phyloP scores from a whole-genome alignment of 2,797 vertebrate genomes.

The Gobio occitaniae region DNA sequence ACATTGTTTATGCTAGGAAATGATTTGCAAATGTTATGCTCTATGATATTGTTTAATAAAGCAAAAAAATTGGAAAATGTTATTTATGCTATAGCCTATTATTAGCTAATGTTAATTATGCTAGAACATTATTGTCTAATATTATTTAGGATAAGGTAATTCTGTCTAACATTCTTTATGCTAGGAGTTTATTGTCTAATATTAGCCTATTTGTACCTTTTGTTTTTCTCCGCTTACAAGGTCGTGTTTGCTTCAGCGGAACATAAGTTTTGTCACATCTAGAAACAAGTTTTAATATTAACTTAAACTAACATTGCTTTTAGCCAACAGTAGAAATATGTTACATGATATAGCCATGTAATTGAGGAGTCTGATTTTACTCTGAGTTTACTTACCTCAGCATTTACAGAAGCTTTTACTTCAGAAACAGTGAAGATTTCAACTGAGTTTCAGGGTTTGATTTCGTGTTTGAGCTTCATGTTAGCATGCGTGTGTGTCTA shows the following conservation, averaged over 20 bases:
- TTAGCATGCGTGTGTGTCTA: slow-evolving; percentile 26
- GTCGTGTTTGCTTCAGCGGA: neutral
- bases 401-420: neutral
- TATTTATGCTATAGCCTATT: neutral
- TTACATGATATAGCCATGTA: neutral
- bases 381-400: neutral
- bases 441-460: slow-evolving; percentile 2
- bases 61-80: neutral
- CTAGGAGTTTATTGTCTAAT: neutral
- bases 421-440: slow-evolving; percentile 18
- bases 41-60: neutral
- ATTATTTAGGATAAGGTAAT: neutral
- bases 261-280: neutral
- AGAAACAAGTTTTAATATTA: neutral
- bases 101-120: neutral
- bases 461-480: neutral
- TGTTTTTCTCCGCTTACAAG: neutral
- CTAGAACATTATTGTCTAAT: neutral
- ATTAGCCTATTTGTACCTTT: neutral
- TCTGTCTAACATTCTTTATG: neutral
- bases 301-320: neutral
- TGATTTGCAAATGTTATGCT: neutral
- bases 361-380: neutral
- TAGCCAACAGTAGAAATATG: neutral
- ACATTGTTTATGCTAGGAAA: neutral